Base-by-base conservation (phyloP, 1,140 invertebrate species). In the Chionoecetes opilio region DNA sequence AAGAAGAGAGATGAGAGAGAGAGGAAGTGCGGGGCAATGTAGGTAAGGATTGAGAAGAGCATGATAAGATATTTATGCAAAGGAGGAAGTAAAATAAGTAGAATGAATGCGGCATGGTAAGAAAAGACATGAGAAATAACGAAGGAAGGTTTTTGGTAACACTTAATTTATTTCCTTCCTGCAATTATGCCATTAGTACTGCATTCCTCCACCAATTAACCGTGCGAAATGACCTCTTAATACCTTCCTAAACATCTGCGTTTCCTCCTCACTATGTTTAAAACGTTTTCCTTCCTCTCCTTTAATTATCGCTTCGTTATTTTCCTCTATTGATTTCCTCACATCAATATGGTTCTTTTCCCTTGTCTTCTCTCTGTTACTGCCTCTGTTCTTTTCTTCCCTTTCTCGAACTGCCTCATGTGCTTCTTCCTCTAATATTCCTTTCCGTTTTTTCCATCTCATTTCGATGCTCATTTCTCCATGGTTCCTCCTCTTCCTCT, bases 91-190 rank as follows among this genome's bases (percentile, higher is more conserved):
- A n/a, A 41, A 75, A 82, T 9, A 82, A 26, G 34, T 26, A 34
- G 14, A 34, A 31, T 8, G 32, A 82, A 37, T 2, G 82, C n/a
- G 53, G 91, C 32, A 35, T 17, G 38, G 82, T 26, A 29, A 38
- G 37, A 32, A 82, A 21, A 34, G 26, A 31, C 21, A 29, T 11
- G 8, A 41, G 0, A 37, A 21, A 37, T 82, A 34, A 53, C 9
- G 38, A 37, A 46, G 29, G 38, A 31, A 63, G 38, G 5, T 75
- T 75, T 75, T 75, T 75, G n/a, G 63, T 75, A 2, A n/a, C 63
- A n/a, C 63, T 75, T 75, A 75, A 75, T 75, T 75, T 75, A n/a
- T 75, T n/a, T 75, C 63, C 63, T 75, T 75, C 63, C 63, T 75
- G 63, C 63, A 75, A 75, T 75, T 75, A 75, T 75, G n/a, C 63